phyloP scores from a whole-genome alignment of 2,888 invertebrate species.

The Petrolisthes cinctipes region DNA sequence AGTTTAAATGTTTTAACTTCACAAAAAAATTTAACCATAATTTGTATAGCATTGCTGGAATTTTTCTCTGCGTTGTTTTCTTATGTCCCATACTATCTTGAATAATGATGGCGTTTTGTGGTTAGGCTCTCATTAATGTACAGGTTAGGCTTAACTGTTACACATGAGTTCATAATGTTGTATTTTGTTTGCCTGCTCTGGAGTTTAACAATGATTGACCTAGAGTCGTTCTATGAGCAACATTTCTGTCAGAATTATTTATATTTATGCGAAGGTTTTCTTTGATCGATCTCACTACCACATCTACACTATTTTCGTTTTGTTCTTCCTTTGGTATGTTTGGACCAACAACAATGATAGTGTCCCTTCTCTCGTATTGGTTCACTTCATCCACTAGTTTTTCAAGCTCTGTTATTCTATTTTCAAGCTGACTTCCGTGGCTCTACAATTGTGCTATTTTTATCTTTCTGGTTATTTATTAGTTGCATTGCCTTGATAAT shows the following conservation, averaged over 20 bases:
- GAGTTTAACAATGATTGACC: neutral
- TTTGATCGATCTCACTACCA: neutral
- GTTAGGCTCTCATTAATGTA: no score
- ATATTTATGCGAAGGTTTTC: neutral
- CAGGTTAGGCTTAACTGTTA: conserved; percentile 3
- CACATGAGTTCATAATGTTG: neutral
- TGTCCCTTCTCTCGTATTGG: conserved; percentile 4
- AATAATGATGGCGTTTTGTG: neutral
- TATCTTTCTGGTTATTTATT: neutral
- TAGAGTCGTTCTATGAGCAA: neutral
- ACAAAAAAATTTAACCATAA: neutral
- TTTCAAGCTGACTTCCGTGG: neutral
- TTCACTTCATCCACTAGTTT: conserved; percentile 3
- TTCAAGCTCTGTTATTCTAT: conserved; percentile 10
- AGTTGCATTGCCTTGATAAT: conserved; percentile 8
- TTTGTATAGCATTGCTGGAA: neutral
- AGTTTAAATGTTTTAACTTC: neutral
- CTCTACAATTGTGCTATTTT: neutral
- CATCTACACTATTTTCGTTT: neutral
- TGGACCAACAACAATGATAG: neutral
- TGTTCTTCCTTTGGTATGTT: neutral
- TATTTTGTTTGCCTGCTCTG: conserved; percentile 3
- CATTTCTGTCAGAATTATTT: neutral
- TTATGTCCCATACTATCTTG: conserved; percentile 8
- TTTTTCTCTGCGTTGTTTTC: neutral